Base-by-base conservation (phyloP, 2,888 invertebrate species). In the Drosophila infuscata region DNA sequence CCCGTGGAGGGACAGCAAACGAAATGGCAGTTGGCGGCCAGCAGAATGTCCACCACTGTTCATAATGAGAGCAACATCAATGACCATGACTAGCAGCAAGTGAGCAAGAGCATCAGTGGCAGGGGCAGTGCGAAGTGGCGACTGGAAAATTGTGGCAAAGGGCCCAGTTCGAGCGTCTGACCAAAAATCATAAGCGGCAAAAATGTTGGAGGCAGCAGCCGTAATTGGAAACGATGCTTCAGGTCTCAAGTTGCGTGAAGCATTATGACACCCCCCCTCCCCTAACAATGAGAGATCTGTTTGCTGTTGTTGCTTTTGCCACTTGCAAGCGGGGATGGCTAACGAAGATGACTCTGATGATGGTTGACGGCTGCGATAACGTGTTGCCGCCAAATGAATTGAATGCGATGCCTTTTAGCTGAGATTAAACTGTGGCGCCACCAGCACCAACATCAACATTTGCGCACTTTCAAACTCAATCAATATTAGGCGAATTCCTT, bases 171-270 rank as follows among this genome's bases (percentile, higher is more conserved):
- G 49, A 69, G 59, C 62, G 53, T 58, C 63, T 72, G 74, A 68
- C 86, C 76, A 74, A 85, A 83, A 88, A 82, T 83, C 79, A 86
- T 81, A 82, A 83, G 58, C 71, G 74, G 57, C 81, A 76, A 79
- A 79, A 79, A 67, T 74, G 75, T 69, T 57, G 65, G 72, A 62
- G 75, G 76, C 76, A 73, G 73, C 56, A 61, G 43, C 51, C 54
- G 72, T 88, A 86, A 88, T 88, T 86, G 86, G 80, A 86, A 86
- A 85, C 85, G 88, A 85, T 85, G 88, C 76, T 75, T 76, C 79
- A 65, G 83, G 79, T 83, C 81, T 81, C 79, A 76, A 83, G 81
- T 82, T 86, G 81, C 76, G 86, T 81, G 76, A 73, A 64, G 70
- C 81, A 71, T 83, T 79, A 81, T 82, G 81, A 82, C 62, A 63